Conservation (phyloP, 2,888 invertebrate genomes). For the Zaprionus obscuricornis region DNA sequence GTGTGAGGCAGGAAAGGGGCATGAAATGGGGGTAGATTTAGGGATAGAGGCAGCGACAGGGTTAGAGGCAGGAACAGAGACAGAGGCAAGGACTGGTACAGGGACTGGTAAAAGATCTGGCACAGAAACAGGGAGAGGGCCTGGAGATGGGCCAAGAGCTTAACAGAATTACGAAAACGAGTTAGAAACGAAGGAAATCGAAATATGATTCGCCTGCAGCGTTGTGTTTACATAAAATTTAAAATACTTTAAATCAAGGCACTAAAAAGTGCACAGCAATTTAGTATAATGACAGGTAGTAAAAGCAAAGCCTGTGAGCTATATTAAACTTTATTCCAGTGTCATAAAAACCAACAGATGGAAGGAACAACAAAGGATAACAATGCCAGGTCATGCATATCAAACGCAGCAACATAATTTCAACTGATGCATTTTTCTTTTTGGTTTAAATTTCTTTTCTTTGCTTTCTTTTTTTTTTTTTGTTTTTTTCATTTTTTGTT, state of each 20-base stretch:
- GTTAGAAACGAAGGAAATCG: slow-evolving; percentile 27
- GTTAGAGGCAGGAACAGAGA: too few relatives aligned
- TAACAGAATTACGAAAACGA: slow-evolving; percentile 29
- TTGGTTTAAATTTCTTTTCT: slow-evolving; percentile 3
- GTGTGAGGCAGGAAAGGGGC: too few relatives aligned
- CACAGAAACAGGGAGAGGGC: too few relatives aligned
- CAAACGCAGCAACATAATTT: slow-evolving; percentile 11
- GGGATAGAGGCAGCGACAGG: too few relatives aligned
- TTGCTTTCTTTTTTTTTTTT: not conserved
- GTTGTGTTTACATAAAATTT: slow-evolving; percentile 14
- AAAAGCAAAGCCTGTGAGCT: slow-evolving; percentile 17
- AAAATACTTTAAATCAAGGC: slow-evolving; percentile 7
- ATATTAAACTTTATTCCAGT: slow-evolving; percentile 42
- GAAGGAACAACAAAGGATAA: slow-evolving; percentile 27
- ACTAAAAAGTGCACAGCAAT: slow-evolving; percentile 18
- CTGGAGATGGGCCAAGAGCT: too few relatives aligned
- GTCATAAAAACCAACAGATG: slow-evolving; percentile 23
- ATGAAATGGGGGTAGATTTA: too few relatives aligned
- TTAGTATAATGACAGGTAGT: slow-evolving; percentile 40
- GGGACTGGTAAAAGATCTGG: too few relatives aligned
- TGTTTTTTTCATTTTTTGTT: not conserved
- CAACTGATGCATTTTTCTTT: slow-evolving; percentile 12
- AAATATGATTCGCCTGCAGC: slow-evolving; percentile 31
- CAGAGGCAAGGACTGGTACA: too few relatives aligned
- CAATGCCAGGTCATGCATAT: slow-evolving; percentile 3